Percentiles rank a stretch among this genome's conserved stretches.
These are phyloP conservation scores for Pardosa pseudoannulata DNA, from an alignment of 2,888 invertebrate species.

Conservation along the genomic window DNA sequence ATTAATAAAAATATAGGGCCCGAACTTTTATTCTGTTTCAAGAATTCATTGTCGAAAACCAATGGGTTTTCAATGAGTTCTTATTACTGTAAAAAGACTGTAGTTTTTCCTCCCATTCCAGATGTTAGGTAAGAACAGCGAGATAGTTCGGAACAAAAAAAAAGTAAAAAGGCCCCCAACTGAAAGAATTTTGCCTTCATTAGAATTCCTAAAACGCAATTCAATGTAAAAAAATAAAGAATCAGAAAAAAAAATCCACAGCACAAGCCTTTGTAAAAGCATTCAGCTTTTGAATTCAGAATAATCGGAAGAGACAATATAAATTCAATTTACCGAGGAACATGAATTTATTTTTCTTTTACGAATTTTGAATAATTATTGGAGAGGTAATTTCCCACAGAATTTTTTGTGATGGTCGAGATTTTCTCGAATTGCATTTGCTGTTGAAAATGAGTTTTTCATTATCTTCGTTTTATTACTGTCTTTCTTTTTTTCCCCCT, in stretches of 20 bases:
- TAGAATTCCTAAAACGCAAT: slow-evolving; percentile 67
- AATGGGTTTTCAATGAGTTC: slow-evolving; percentile 48
- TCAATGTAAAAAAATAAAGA: slow-evolving; percentile 63
- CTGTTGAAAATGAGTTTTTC: slow-evolving; percentile 35
- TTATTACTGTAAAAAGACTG: slow-evolving; percentile 26
- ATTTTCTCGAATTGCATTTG: slow-evolving; percentile 47
- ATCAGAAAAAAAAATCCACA: too few relatives aligned
- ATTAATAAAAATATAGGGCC: slow-evolving; percentile 17
- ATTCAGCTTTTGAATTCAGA: slow-evolving; percentile 52
- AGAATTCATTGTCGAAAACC: slow-evolving; percentile 24
- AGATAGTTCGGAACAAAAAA: slow-evolving; percentile 38
- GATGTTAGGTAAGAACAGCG: slow-evolving; percentile 29
- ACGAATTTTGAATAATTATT: too few relatives aligned
- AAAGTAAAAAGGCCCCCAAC: too few relatives aligned
- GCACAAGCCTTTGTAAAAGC: slow-evolving; percentile 67
- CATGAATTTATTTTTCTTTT: too few relatives aligned
- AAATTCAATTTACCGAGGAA: too few relatives aligned
- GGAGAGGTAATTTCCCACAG: slow-evolving; percentile 53
- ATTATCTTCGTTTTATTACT: slow-evolving; percentile 23
- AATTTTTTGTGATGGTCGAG: slow-evolving; percentile 21
- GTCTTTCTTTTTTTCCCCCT: neutral
- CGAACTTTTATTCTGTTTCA: slow-evolving; percentile 26
- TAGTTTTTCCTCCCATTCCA: slow-evolving; percentile 23
- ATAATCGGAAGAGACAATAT: slow-evolving; percentile 19
- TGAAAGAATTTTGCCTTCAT: slow-evolving; percentile 62